A percentile compares a stretch with the other conserved stretches of the same genome.
Conservation (phyloP, 1,140 invertebrate species). For the Pararge aegeria region DNA sequence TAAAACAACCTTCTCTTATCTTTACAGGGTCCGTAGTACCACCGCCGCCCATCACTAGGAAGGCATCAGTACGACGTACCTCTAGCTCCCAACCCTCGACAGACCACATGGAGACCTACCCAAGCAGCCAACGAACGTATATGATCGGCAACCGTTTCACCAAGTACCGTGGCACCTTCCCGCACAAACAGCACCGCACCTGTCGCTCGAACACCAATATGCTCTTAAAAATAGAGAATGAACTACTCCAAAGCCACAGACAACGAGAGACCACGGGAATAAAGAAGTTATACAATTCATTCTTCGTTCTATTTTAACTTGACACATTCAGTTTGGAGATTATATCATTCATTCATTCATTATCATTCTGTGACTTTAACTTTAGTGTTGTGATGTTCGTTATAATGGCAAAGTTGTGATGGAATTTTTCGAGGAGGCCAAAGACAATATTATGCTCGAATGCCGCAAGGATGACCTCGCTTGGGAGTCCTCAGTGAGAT, state of each 20-base stretch:
- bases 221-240: conserved; percentile 84
- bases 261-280: conserved; percentile 90
- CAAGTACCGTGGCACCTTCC: conserved; percentile 45
- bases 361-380: conserved; percentile 61
- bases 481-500: conserved; percentile 64
- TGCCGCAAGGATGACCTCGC: conserved; percentile 54
- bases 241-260: conserved; percentile 88
- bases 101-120: conserved; percentile 61
- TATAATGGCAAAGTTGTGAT: conserved; percentile 58
- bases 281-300: conserved; percentile 91
- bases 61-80: conserved; percentile 29
- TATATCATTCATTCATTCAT: conserved; percentile 41
- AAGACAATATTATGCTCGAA: conserved; percentile 68
- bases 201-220: conserved; percentile 73
- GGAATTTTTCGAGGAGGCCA: conserved; percentile 53
- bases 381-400: conserved; percentile 54
- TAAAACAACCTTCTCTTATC: conserved; percentile 6
- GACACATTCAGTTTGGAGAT: conserved; percentile 17
- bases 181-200: conserved; percentile 64
- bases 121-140: conserved; percentile 51
- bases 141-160: conserved; percentile 63
- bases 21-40: conserved; percentile 67
- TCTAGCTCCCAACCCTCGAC: conserved; percentile 23
- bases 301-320: conserved; percentile 91
- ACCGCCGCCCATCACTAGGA: conserved; percentile 26